These are phyloP conservation scores for Sardina pilchardus DNA, from an alignment of 2,113 vertebrate species.

Conservation along the genomic window DNA sequence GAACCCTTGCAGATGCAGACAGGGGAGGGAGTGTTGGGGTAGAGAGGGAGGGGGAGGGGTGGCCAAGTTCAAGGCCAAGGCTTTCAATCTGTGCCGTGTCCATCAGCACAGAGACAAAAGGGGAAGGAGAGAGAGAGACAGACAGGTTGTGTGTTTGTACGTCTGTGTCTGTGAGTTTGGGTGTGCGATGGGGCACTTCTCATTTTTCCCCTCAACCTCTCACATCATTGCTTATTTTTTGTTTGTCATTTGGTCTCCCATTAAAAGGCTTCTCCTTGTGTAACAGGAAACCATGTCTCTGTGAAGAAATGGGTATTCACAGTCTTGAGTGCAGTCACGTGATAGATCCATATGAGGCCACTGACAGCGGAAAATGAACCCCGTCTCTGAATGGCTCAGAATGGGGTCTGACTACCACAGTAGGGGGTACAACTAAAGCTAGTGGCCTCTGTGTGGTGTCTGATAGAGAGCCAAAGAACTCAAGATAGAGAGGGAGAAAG, in stretches of 20 bases:
- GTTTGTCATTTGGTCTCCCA: neutral
- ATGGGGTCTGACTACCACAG: neutral
- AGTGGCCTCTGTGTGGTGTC: neutral
- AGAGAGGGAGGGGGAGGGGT: constrained; percentile 55
- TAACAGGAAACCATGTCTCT: constrained; percentile 8
- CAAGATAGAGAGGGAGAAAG: neutral
- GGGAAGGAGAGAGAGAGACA: constrained; percentile 55
- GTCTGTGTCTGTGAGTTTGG: neutral
- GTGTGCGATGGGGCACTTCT: neutral
- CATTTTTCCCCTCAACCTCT: neutral
- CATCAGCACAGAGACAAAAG: constrained; percentile 50
- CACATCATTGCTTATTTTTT: neutral
- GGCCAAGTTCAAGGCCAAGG: constrained; percentile 67
- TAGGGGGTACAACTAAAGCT: constrained; percentile 13
- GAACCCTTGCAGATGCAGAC: constrained; percentile 64
- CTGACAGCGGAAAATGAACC: neutral
- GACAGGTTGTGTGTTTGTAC: constrained; percentile 23
- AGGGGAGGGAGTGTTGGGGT: constrained; percentile 46
- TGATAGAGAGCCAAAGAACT: neutral
- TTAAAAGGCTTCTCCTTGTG: neutral
- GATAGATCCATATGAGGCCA: neutral
- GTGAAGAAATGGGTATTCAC: constrained; percentile 3
- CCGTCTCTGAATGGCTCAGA: constrained; percentile 1
- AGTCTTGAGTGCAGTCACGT: neutral
- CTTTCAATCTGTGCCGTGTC: constrained; percentile 44